Base-by-base conservation (phyloP, 2,888 invertebrate genomes). In the Spisula solida region DNA sequence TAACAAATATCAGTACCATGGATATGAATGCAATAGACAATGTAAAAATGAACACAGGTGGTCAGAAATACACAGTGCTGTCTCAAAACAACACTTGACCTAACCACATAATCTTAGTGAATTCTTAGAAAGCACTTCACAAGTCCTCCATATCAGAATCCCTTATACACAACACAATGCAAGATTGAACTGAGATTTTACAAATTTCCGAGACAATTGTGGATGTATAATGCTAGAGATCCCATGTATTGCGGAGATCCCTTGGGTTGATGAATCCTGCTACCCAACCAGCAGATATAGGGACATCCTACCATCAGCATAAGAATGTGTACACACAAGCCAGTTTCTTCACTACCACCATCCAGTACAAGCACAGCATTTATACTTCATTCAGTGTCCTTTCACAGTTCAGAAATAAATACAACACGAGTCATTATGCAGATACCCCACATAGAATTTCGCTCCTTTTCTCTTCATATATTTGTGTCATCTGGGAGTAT, bases 401-500 rank as follows among this genome's bases (percentile, higher is more conserved):
- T 75, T 75, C 75, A 75, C 75, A 75, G 75, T 75, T 75, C 75
- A 75, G 31, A 31, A 70, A 29, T 14, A 75, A 31, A 34, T 31
- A 75, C 18, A 34, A 75, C 2, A 34, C 0, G 29, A 0, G 34
- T 34, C 34, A 31, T 31, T 75, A 75, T 31, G 90, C 90, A 60
- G 60, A 79, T 48, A 91, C 83, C 41, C 95, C 95, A 94, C 95
- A 95, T 29, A 95, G 88, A 87, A 96, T 96, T 80, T 95, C 94
- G 60, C 92, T 90, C 84, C 93, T 92, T 83, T 94, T 93, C 34
- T 93, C 92, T 82, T 96, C 95, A 88, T 95, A 95, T 47, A 95
- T 88, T 20, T 95, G 93, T 80, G 95, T 94, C 96, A 97, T 96
- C 29, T 94, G 93, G 10, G 93, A 90, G 78, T 96, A 93, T 60